Conservation (phyloP, 2,113 vertebrate species). For the Xyliphius kryptos region DNA sequence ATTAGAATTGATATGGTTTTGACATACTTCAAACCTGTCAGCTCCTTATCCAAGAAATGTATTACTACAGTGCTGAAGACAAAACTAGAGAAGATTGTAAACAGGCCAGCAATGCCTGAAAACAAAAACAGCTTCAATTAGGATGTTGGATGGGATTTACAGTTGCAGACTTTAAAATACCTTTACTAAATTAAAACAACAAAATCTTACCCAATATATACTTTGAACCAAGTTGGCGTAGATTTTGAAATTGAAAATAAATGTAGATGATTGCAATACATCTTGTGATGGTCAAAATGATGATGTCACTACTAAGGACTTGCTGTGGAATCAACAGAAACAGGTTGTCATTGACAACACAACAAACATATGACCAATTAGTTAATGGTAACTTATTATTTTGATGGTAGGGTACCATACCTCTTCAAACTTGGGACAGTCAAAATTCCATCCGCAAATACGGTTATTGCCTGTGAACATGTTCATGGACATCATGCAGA, state of each 20-base stretch:
- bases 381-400: too few relatives aligned
- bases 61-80: slow-evolving; percentile 97
- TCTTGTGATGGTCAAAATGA: slow-evolving; percentile 94
- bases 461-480: slow-evolving; percentile 89
- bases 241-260: slow-evolving; percentile 97
- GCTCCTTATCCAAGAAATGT: slow-evolving; percentile 92
- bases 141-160: too few relatives aligned
- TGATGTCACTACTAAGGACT: slow-evolving; percentile 94
- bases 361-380: too few relatives aligned
- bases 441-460: slow-evolving; percentile 92
- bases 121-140: slow-evolving; percentile 12
- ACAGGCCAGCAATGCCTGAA: slow-evolving; percentile 91
- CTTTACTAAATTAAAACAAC: too few relatives aligned
- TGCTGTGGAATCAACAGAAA: slow-evolving; percentile 61
- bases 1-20: slow-evolving; percentile 11
- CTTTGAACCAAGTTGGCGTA: slow-evolving; percentile 93
- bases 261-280: slow-evolving; percentile 97
- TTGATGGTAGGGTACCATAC: slow-evolving; percentile 54
- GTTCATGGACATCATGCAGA: slow-evolving; percentile 97
- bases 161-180: too few relatives aligned
- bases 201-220: slow-evolving; percentile 84
- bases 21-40: slow-evolving; percentile 94
- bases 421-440: slow-evolving; percentile 86
- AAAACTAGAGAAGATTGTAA: slow-evolving; percentile 98
- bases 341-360: not conserved